Conservation (phyloP, 1,140 invertebrate species). For the Drosophila nannoptera region DNA sequence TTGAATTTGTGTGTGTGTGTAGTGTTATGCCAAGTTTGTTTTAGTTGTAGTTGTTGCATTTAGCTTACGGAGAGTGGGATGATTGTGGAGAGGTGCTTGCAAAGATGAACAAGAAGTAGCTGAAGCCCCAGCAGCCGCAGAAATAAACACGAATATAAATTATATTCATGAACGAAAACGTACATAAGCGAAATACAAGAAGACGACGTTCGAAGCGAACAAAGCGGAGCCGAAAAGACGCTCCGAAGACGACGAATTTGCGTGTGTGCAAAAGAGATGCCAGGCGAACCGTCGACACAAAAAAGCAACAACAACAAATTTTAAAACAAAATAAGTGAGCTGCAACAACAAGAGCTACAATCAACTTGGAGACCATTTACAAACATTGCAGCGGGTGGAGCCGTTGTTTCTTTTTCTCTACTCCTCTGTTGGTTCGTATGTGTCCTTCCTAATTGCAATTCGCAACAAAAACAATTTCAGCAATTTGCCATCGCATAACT, state of each 20-base stretch:
- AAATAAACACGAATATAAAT: constrained; percentile 69
- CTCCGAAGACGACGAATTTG: constrained; percentile 26
- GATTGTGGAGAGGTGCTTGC: constrained; percentile 13
- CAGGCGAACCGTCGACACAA: constrained; percentile 43
- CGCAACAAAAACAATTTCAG: constrained; percentile 47
- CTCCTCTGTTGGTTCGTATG: constrained; percentile 24
- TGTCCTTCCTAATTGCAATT: constrained; percentile 37
- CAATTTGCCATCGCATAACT: constrained; percentile 51
- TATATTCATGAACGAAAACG: constrained; percentile 70
- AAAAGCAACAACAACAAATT: constrained; percentile 41
- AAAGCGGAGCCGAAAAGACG: constrained; percentile 49
- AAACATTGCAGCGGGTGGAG: constrained; percentile 48
- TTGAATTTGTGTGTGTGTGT: constrained; percentile 10
- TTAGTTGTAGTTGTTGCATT: constrained; percentile 37
- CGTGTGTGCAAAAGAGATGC: constrained; percentile 61
- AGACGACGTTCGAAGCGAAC: constrained; percentile 53
- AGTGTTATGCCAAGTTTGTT: constrained; percentile 12
- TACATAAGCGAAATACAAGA: constrained; percentile 61
- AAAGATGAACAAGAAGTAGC: constrained; percentile 26
- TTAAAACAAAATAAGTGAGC: constrained; percentile 20
- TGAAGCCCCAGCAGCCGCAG: constrained; percentile 40
- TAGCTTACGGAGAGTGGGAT: constrained; percentile 8
- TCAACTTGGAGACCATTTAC: constrained; percentile 28
- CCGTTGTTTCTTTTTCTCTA: constrained; percentile 16
- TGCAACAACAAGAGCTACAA: constrained; percentile 17